Percentiles rank a stretch among this genome's conserved stretches.
Evolutionary conservation across 2,888 invertebrate genomes (phyloP).

Genomic region (Pollenia labialis): DNA sequence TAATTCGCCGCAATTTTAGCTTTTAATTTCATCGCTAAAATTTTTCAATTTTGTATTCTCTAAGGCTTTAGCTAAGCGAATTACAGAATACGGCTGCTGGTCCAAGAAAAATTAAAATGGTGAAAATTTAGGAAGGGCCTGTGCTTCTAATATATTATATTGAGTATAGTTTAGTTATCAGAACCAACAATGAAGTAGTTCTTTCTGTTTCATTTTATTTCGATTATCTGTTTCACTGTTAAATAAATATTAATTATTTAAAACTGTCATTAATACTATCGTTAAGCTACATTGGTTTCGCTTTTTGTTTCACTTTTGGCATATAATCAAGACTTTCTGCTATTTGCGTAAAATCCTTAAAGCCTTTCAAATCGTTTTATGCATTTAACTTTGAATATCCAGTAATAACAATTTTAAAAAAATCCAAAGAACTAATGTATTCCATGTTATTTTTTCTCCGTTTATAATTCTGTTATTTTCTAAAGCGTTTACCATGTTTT

Average conservation of each 20-base stretch:
- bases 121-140: too few species aligned
- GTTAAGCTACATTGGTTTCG: neutral
- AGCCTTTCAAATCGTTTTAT: slow-evolving; percentile 25
- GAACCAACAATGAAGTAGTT: too few species aligned
- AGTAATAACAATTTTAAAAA: slow-evolving; percentile 1
- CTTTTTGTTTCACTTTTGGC: neutral
- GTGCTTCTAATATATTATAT: too few species aligned
- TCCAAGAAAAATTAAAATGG: too few species aligned
- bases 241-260: too few species aligned
- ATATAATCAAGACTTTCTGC: neutral
- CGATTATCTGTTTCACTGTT: too few species aligned
- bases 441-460: neutral
- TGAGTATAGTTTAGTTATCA: too few species aligned
- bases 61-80: too few species aligned
- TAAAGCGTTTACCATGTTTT: slow-evolving; percentile 82
- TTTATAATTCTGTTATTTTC: neutral
- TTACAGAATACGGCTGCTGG: too few species aligned
- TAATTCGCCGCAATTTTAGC: too few species aligned
- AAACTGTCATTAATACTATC: neutral
- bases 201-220: neutral
- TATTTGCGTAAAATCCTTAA: slow-evolving; percentile 1
- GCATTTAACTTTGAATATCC: slow-evolving; percentile 20
- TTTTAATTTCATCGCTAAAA: too few species aligned
- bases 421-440: slow-evolving; percentile 4
- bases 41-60: too few species aligned